Evolutionary conservation across 2,888 invertebrate genomes (phyloP), one percentile per base, ranked within the genome.

Genomic region (Meandrusa payeni): DNA sequence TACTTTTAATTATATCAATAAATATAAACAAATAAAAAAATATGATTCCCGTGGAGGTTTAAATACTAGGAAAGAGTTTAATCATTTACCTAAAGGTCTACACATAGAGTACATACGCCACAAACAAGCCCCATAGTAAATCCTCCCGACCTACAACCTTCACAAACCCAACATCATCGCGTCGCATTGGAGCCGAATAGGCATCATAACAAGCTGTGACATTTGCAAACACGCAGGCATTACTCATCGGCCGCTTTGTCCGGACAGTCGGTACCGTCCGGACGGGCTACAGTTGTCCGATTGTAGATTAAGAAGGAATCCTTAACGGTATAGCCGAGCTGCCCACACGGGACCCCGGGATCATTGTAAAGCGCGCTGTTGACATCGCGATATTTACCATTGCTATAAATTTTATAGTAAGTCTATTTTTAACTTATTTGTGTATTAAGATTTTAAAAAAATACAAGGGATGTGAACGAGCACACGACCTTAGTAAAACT

Each of bases 161-260:
- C 33, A 10, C 7, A 31, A 9, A 15, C 28, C 13, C 12, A 28
- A 13, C 28, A 20, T 28, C 29, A 12, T 13, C 6, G 31, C 5
- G 17, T 22, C 29, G 29, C n/a, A 37, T 31, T 31, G 39, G 34
- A 23, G 28, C 31, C 39, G 45, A 41, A 46, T 36, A 46, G 37
- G 55, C 59, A 48, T 59, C 64, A 65, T 65, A 73, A 73, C 73
- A 66, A 65, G 72, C 57, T 55, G 58, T 69, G 80, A 79, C 80
- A 78, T 80, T 79, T 68, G 76, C 73, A 60, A 66, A 68, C 69
- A 64, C 61, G 54, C 52, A 50, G 56, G 47, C 73, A 82, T 82
- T 69, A 79, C 72, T 82, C 79, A 80, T 74, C 69, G 64, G 59
- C 66, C 64, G 65, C 68, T 76, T 77, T 79, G 82, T 81, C 64